Base-by-base conservation (phyloP, 30 jellyfish, hydroid and myxozoan genomes). In the Euphysa ruthae region DNA sequence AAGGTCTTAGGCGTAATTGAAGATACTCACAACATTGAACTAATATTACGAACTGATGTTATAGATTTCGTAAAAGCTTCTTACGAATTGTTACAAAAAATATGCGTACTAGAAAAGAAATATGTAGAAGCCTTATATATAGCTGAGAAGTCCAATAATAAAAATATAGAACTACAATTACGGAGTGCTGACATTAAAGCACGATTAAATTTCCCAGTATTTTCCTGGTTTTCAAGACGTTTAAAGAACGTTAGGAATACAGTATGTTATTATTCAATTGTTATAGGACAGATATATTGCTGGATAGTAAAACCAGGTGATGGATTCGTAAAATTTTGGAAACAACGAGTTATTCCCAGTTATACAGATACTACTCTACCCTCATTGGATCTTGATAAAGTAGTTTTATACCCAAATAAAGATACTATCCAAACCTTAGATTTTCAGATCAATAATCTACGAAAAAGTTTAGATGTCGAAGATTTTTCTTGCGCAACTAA, bases 281-380 rank as follows among this genome's bases (percentile, higher is more conserved):
- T 87, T 3, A 69, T 72, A 24, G 97, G 97, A 19, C 93, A 80
- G 24, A 42, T 88, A n/a, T 61, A 78, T 52, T 49, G 83, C 15
- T 88, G 97, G 97, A 32, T 88, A 43, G 71, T 88, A 61, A 75
- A 79, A 33, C 93, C 93, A 0, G 89, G 93, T 25, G 73, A 80
- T 27, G 94, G 94, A 13, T 58, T 79, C 29, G 85, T 75, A 43
- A 78, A 88, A 46, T 88, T 88, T 35, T 73, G 93, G 60, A 70
- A 74, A 76, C 72, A 61, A 0, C 88, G 85, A 3, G 22, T 88
- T 14, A 70, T 78, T 29, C 94, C 73, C 21, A 92, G 80, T 4
- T 78, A 79, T 66, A 80, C 87, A 6, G 94, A 79, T 43, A 61
- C 43, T 10, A 85, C 68, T 33, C 66, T 79, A 23, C 77, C 65